Base-by-base conservation (phyloP, 2,113 vertebrate species). In the Tupaia chinensis region DNA sequence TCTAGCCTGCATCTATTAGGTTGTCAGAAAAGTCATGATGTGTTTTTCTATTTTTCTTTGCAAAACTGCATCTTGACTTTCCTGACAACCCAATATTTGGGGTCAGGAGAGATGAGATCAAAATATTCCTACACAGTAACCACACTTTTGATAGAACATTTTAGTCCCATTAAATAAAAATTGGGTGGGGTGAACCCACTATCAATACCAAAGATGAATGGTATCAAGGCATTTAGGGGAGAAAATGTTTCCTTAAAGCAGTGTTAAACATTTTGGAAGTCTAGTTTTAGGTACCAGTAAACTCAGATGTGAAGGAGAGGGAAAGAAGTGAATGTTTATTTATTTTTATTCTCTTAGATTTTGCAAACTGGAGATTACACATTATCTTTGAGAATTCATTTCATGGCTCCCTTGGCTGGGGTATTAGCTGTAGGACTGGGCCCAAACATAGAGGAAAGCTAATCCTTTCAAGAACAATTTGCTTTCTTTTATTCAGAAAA, bases 401-500 rank as follows among this genome's bases (percentile, higher is more conserved):
- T 0, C 25, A 80, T 1, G 12, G 86, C 56, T 65, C 61, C 54
- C n/a, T 68, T 0, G 60, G 87, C 87, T 89, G 91, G 0, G 0
- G 72, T 92, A 54, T 12, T 70, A 69, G 85, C 54, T 68, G 0
- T 0, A 29, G 92, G 79, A 73, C 0, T 66, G 96, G 20, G 80
- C 68, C 93, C 29, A 20, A 89, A 68, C 56, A 16, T 0, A 7
- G 68, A 94, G 82, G 87, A 78, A 92, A 92, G 73, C 89, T 88
- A 95, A 92, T 95, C 81, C 84, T 95, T 96, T 87, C 53, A 93
- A 93, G 74, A 96, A 94, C 90, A 56, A 95, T 97, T 96, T 95
- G 86, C 95, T 97, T 29, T 85, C 60, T 94, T 94, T 96, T 89
- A 96, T 97, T 98, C 89, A 84, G 93, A 83, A 95, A 97, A 96